Evolutionary conservation across 2,797 vertebrate genomes (phyloP).

Genomic region (Etheostoma nigrum): DNA sequence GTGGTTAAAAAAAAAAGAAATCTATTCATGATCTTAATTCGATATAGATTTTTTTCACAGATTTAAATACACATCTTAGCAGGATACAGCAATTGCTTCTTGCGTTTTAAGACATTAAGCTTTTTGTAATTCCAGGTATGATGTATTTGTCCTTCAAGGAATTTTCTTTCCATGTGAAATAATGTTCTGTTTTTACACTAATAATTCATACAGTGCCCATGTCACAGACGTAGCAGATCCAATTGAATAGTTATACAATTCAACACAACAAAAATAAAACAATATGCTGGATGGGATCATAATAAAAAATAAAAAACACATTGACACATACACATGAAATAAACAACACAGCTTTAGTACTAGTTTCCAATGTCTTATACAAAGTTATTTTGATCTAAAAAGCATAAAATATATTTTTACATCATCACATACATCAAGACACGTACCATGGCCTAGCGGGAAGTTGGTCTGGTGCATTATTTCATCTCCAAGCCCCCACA

Average conservation of each 20-base stretch:
- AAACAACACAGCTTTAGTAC: slow-evolving; percentile 87
- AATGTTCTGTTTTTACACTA: slow-evolving; percentile 35
- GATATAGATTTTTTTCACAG: slow-evolving; percentile 4
- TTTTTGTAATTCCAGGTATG: slow-evolving; percentile 27
- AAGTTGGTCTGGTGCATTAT: slow-evolving; percentile 77
- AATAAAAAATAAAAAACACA: slow-evolving; percentile 60
- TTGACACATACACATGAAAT: slow-evolving; percentile 83
- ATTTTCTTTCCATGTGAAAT: slow-evolving; percentile 33
- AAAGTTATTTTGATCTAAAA: slow-evolving; percentile 90
- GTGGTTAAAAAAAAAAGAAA: neutral
- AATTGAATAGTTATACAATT: slow-evolving; percentile 67
- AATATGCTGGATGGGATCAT: slow-evolving; percentile 73
- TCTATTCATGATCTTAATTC: slow-evolving; percentile 7
- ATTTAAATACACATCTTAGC: slow-evolving; percentile 36
- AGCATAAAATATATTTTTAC: slow-evolving; percentile 92
- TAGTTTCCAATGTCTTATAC: slow-evolving; percentile 88
- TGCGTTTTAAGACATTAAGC: slow-evolving; percentile 28
- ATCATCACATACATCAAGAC: slow-evolving; percentile 83
- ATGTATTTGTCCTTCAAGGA: slow-evolving; percentile 36
- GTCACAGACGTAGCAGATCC: slow-evolving; percentile 63
- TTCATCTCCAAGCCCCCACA: slow-evolving; percentile 58
- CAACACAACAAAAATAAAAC: slow-evolving; percentile 57
- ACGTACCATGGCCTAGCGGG: slow-evolving; percentile 82
- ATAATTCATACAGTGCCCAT: slow-evolving; percentile 46
- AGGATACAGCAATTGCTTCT: slow-evolving; percentile 34